Conservation (phyloP, 2,113 vertebrate species). For the Scolopax mira region DNA sequence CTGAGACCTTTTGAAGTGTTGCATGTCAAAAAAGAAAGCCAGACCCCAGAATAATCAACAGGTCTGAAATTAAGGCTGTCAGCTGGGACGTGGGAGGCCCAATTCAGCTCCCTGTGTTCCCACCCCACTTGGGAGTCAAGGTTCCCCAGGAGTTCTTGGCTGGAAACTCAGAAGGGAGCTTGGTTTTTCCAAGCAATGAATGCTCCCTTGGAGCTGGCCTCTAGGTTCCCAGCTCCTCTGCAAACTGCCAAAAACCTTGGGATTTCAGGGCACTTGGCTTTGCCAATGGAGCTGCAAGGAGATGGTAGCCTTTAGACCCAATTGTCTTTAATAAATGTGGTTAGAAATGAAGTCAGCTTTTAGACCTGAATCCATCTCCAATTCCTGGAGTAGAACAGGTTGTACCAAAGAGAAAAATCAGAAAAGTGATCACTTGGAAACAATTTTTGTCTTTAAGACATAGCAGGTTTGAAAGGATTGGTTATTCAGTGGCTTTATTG, state of each 20-base stretch:
- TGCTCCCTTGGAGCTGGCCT: neutral
- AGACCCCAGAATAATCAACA: slow-evolving; percentile 9
- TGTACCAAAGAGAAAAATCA: neutral
- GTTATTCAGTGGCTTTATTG: neutral
- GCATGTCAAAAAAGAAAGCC: slow-evolving; percentile 9
- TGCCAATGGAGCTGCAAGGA: neutral
- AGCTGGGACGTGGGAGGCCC: neutral
- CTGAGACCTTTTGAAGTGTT: slow-evolving; percentile 20
- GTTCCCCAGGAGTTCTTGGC: neutral
- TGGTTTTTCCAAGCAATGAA: neutral
- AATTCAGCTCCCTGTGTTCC: neutral
- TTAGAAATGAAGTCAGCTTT: neutral
- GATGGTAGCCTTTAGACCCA: neutral
- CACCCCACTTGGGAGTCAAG: neutral
- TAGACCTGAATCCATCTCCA: neutral
- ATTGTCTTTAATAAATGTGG: neutral
- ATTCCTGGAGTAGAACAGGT: neutral
- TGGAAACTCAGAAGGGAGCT: neutral
- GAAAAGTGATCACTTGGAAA: neutral
- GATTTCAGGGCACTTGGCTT: neutral
- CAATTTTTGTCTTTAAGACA: neutral
- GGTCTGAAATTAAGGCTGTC: slow-evolving; percentile 26
- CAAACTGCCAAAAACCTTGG: neutral
- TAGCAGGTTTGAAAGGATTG: neutral
- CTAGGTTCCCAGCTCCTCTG: neutral